Conservation (phyloP, 2,888 invertebrate genomes). For the Protonemura montana region DNA sequence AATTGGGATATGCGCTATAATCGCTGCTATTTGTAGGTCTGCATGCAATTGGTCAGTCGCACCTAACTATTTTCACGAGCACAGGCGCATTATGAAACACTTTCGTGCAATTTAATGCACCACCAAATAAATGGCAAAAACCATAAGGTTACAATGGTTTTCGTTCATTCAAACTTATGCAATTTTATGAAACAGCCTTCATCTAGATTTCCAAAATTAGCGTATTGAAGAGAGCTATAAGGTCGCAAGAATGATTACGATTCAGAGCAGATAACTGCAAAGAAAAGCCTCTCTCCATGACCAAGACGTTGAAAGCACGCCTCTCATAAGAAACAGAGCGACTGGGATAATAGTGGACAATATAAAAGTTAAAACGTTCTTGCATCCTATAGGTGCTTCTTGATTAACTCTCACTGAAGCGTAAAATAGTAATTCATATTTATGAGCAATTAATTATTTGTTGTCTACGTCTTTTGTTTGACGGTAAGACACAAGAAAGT, state of each 20-base stretch:
- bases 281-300: neutral
- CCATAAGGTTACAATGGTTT: slow-evolving; percentile 12
- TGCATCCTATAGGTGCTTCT: neutral
- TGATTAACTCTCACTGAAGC: neutral
- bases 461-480: neutral
- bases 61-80: no score
- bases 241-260: neutral
- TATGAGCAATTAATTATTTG: neutral
- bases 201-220: slow-evolving; percentile 2
- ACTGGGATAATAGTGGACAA: neutral
- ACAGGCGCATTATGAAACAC: neutral
- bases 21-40: no score
- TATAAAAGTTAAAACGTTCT: neutral
- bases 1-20: no score
- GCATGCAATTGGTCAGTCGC: no score
- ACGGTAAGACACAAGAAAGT: slow-evolving; percentile 9
- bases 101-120: neutral
- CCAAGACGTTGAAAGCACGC: neutral
- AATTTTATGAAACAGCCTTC: neutral
- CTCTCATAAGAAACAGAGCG: neutral
- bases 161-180: slow-evolving; percentile 4
- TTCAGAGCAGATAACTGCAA: neutral
- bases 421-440: slow-evolving; percentile 7
- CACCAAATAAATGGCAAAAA: neutral
- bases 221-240: slow-evolving; percentile 4